Conservation (phyloP, 1,140 invertebrate genomes). For the Agrypnia vestita region DNA sequence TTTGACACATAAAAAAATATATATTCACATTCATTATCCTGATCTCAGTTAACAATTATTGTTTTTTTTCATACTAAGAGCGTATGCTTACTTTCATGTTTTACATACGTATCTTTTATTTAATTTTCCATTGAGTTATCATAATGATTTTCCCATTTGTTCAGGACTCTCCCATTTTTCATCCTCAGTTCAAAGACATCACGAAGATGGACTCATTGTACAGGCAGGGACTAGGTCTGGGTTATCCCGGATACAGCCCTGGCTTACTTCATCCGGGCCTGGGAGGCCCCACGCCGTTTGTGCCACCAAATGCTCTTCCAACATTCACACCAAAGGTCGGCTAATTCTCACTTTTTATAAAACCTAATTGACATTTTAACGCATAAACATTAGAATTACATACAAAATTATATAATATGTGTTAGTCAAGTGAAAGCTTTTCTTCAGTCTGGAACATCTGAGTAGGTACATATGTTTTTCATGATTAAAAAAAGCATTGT, state of each 20-base stretch:
- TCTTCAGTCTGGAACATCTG: neutral
- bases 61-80: no score
- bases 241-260: conserved; percentile 87
- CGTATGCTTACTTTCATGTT: no score
- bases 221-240: conserved; percentile 81
- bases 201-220: conserved; percentile 89
- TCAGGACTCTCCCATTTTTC: conserved; percentile 46
- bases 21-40: no score
- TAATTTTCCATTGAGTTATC: neutral
- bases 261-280: conserved; percentile 85
- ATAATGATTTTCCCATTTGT: conserved; percentile 1
- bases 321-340: conserved; percentile 93
- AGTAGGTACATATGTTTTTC: neutral
- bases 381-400: no score
- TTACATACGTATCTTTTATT: no score
- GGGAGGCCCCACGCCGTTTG: conserved; percentile 82
- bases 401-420: no score
- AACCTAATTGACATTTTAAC: no score
- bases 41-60: no score
- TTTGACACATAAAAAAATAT: no score
- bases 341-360: conserved; percentile 27
- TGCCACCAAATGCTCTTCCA: conserved; percentile 83
- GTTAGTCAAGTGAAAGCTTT: no score
- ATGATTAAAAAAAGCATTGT: no score
- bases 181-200: conserved; percentile 89